phyloP scores from a whole-genome alignment of 1,140 invertebrate species.

The Drosophila pseudoananassae region DNA sequence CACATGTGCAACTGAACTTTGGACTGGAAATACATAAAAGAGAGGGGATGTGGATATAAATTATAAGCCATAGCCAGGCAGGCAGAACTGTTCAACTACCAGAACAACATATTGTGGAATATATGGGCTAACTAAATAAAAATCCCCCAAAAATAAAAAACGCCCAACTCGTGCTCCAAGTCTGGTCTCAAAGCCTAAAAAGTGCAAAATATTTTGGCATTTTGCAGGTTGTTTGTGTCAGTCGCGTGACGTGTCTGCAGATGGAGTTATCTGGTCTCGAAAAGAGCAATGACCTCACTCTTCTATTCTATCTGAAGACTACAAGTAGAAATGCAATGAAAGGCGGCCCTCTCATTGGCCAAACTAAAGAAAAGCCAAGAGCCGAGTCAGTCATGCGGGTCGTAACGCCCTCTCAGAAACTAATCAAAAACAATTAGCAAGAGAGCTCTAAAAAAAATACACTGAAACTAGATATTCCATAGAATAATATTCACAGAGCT shows the following conservation, averaged over 20 bases:
- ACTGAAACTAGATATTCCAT: background rate
- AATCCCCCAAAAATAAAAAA: no score
- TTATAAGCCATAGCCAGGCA: background rate
- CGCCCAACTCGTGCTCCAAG: background rate
- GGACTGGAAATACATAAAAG: background rate
- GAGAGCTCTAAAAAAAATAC: slow-evolving; percentile 49
- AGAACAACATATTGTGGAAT: background rate
- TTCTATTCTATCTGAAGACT: slow-evolving; percentile 19
- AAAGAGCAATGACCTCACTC: slow-evolving; percentile 29
- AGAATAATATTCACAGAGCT: background rate
- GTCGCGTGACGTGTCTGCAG: slow-evolving; percentile 40
- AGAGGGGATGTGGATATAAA: background rate
- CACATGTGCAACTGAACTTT: slow-evolving; percentile 27
- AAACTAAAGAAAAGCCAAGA: slow-evolving; percentile 16
- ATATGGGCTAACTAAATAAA: background rate
- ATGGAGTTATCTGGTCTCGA: slow-evolving; percentile 24
- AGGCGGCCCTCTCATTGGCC: slow-evolving; percentile 30
- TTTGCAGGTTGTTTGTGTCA: no score
- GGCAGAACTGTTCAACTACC: background rate
- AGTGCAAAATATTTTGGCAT: slow-evolving; percentile 46
- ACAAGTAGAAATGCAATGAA: slow-evolving; percentile 28
- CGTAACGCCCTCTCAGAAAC: slow-evolving; percentile 61
- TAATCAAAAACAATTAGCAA: slow-evolving; percentile 77
- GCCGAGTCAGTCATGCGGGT: slow-evolving; percentile 55
- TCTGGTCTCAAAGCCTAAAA: slow-evolving; percentile 29